A percentile compares a stretch with the other conserved stretches of the same genome.
Evolutionary conservation across 2,113 vertebrate genomes (phyloP).

Genomic region (Axis porcinus): DNA sequence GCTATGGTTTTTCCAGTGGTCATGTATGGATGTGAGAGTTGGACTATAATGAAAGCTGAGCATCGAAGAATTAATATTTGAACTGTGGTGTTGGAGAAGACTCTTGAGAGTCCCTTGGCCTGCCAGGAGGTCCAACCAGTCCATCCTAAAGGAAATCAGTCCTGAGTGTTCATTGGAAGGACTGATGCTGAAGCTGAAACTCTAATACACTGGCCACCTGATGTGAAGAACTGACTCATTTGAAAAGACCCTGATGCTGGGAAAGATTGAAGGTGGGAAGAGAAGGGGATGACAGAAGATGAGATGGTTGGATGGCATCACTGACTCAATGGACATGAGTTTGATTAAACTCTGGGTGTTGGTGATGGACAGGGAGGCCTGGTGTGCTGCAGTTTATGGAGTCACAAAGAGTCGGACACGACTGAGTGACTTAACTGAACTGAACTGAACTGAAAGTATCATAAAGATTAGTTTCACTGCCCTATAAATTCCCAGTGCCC

Average conservation of each 20-base stretch:
- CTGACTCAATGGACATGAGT: not conserved
- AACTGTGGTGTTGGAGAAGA: not conserved
- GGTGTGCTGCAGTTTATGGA: not conserved
- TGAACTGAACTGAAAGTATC: not conserved
- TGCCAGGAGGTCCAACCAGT: not conserved
- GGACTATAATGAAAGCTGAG: not conserved
- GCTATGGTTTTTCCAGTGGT: not conserved
- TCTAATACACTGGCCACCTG: not conserved
- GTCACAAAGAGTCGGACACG: not conserved
- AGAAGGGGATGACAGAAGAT: not conserved
- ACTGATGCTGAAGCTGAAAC: not conserved
- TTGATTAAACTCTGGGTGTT: not conserved
- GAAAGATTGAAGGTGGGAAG: not conserved
- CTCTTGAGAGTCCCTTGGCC: not conserved
- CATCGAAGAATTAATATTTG: not conserved
- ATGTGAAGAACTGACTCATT: not conserved
- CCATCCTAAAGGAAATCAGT: not conserved
- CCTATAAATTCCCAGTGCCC: not conserved
- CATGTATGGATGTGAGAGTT: not conserved
- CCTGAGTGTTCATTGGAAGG: not conserved
- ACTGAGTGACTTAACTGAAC: not conserved
- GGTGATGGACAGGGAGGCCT: not conserved
- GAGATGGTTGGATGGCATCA: not conserved
- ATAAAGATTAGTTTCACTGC: not conserved
- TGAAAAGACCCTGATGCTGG: not conserved